A percentile compares a stretch with the other conserved stretches of the same genome.
These are phyloP conservation scores for Scaptomyza parva DNA, from an alignment of 2,888 invertebrate genomes.

Conservation along the genomic window DNA sequence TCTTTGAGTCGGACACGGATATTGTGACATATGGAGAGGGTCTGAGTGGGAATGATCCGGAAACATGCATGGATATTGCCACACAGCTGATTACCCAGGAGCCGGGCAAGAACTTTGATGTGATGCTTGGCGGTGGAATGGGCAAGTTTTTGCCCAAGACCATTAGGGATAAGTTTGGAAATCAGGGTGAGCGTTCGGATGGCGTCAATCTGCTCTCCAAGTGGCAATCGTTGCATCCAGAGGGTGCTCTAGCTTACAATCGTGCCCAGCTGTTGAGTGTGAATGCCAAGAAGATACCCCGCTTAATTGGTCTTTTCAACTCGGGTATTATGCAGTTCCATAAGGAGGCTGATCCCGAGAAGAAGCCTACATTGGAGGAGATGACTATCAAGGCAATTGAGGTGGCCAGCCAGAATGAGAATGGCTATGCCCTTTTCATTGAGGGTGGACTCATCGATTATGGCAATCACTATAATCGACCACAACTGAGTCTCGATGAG, in stretches of 20 bases:
- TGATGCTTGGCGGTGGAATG: conserved; percentile 84
- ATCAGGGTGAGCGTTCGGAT: conserved; percentile 87
- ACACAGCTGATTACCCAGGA: conserved; percentile 88
- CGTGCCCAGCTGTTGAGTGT: conserved; percentile 78
- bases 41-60: conserved; percentile 82
- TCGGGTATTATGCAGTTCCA: conserved; percentile 87
- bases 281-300: conserved; percentile 85
- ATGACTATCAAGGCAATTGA: conserved; percentile 89
- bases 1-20: conserved; percentile 89
- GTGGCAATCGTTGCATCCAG: conserved; percentile 86
- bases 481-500: conserved; percentile 90
- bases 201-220: conserved; percentile 88
- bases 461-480: conserved; percentile 88
- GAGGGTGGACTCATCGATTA: conserved; percentile 86
- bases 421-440: conserved; percentile 91
- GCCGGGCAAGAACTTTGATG: conserved; percentile 89
- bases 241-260: conserved; percentile 82
- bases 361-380: conserved; percentile 87
- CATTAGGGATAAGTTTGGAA: conserved; percentile 86
- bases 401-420: conserved; percentile 85
- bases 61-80: conserved; percentile 89
- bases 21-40: conserved; percentile 84
- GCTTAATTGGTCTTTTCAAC: conserved; percentile 86
- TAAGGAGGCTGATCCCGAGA: conserved; percentile 83
- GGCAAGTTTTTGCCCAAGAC: conserved; percentile 75